These are phyloP conservation scores for Cecropterus lyciades DNA, from an alignment of 1,140 invertebrate genomes.

Conservation along the genomic window DNA sequence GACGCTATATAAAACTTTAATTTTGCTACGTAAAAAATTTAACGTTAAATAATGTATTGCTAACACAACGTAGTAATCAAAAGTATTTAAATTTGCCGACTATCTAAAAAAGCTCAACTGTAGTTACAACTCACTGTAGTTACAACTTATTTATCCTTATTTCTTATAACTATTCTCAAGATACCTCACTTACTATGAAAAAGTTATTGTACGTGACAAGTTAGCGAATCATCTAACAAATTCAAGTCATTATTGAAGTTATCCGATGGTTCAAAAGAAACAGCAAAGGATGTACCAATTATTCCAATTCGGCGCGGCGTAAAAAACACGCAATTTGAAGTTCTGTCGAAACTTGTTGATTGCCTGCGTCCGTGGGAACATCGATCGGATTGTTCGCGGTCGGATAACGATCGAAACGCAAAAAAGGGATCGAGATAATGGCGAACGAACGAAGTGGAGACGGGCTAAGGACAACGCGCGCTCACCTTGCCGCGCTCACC, in stretches of 20 bases:
- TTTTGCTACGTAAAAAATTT: too few species aligned
- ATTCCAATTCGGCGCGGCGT: constrained; percentile 39
- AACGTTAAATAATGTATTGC: too few species aligned
- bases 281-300: constrained; percentile 26
- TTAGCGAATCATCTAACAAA: not conserved
- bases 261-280: constrained; percentile 18
- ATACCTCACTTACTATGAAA: not conserved
- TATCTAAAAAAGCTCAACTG: too few species aligned
- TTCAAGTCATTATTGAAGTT: constrained; percentile 7
- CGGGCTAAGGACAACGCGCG: constrained; percentile 64
- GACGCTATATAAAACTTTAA: too few species aligned
- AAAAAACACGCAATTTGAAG: constrained; percentile 70
- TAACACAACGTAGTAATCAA: too few species aligned
- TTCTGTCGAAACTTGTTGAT: constrained; percentile 68
- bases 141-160: too few species aligned
- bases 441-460: constrained; percentile 56
- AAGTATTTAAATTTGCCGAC: too few species aligned
- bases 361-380: constrained; percentile 69
- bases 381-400: constrained; percentile 70
- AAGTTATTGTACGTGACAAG: not conserved
- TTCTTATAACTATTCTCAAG: too few species aligned
- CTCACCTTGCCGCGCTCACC: constrained; percentile 40
- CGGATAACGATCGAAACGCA: constrained; percentile 75
- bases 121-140: too few species aligned
- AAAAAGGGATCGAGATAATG: constrained; percentile 78